phyloP scores from a whole-genome alignment of 2,888 invertebrate species.

The Falcaria lacertinaria region DNA sequence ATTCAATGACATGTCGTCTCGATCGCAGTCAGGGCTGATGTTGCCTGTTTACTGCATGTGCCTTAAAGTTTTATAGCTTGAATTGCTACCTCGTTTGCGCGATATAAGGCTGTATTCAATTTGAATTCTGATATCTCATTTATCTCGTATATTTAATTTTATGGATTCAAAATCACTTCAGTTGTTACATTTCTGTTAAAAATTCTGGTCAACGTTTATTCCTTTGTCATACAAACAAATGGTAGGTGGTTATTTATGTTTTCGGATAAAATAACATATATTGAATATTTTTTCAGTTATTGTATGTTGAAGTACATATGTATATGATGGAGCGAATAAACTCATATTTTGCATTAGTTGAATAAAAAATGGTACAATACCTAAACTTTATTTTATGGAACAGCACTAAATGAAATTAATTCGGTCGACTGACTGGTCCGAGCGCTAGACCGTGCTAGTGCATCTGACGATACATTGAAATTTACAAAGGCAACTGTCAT shows the following conservation, averaged over 20 bases:
- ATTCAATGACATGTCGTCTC: slow-evolving; percentile 29
- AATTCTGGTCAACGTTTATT: too few relatives aligned
- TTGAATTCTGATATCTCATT: too few relatives aligned
- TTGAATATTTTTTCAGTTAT: too few relatives aligned
- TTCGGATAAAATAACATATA: too few relatives aligned
- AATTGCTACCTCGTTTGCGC: neutral
- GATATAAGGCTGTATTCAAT: too few relatives aligned
- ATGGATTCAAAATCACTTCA: too few relatives aligned
- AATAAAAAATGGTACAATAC: neutral
- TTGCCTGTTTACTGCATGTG: neutral
- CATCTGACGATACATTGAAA: neutral
- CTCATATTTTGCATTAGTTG: neutral
- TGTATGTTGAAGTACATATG: too few relatives aligned
- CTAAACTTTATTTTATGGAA: neutral
- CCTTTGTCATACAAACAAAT: too few relatives aligned
- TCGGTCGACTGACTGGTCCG: neutral
- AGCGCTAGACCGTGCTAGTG: neutral
- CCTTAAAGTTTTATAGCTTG: neutral
- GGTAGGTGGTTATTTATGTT: too few relatives aligned
- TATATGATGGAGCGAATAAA: neutral
- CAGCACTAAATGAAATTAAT: neutral
- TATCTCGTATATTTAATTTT: too few relatives aligned
- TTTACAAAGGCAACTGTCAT: neutral
- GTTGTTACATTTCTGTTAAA: too few relatives aligned
- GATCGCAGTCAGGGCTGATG: neutral